phyloP scores from a whole-genome alignment of 2,797 vertebrate genomes.

The Notolabrus celidotus region DNA sequence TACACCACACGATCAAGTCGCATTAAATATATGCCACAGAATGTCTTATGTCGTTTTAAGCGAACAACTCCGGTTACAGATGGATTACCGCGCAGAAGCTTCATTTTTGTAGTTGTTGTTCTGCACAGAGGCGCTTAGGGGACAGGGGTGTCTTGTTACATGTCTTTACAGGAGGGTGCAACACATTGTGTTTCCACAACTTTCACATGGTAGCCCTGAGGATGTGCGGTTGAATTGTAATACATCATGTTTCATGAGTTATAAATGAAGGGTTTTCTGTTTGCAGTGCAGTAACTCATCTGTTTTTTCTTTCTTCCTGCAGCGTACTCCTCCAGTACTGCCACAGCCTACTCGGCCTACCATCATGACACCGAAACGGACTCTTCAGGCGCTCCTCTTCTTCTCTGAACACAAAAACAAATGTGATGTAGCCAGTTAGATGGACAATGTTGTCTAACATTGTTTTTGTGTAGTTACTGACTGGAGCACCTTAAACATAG shows the following conservation, averaged over 20 bases:
- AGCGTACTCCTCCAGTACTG: conserved; percentile 84
- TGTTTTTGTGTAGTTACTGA: conserved; percentile 69
- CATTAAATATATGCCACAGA: conserved; percentile 70
- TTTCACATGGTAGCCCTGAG: conserved; percentile 38
- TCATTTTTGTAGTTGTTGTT: conserved; percentile 39
- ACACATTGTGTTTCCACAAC: conserved; percentile 55
- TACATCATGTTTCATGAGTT: neutral
- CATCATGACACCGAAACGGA: conserved; percentile 91
- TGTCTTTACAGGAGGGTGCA: conserved; percentile 63
- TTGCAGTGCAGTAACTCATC: conserved; percentile 1
- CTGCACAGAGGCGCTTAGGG: conserved; percentile 41
- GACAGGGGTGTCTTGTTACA: conserved; percentile 70
- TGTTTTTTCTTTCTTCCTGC: conserved; percentile 4
- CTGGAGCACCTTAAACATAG: conserved; percentile 48
- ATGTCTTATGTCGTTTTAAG: conserved; percentile 71
- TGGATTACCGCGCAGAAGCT: conserved; percentile 55
- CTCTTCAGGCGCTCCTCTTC: conserved; percentile 93
- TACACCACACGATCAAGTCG: conserved; percentile 66
- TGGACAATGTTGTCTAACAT: conserved; percentile 18
- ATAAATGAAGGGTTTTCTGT: neutral
- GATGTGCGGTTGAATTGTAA: conserved; percentile 25
- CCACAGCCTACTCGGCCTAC: conserved; percentile 87
- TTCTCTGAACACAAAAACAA: conserved; percentile 79
- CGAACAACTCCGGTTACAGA: conserved; percentile 72
- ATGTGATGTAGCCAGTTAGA: conserved; percentile 1